Evolutionary conservation across 2,888 invertebrate genomes (phyloP).

Genomic region (Ditylenchus weischeri): DNA sequence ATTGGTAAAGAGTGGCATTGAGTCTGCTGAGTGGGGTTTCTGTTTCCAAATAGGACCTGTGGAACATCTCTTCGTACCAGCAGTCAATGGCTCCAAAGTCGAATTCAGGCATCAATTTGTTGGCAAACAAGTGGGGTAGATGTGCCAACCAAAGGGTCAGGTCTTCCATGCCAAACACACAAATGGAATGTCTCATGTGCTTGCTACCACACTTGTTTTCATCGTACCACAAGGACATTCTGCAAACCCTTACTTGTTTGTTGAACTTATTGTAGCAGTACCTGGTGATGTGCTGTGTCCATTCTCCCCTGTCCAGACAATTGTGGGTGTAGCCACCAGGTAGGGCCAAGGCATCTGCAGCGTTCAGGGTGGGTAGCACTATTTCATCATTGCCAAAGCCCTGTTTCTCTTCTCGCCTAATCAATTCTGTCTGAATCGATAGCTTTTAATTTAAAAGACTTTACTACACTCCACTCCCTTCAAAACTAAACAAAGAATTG

Average conservation of each 20-base stretch:
- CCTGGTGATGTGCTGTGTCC: neutral
- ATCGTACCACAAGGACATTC: conserved; percentile 2
- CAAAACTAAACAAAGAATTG: no score
- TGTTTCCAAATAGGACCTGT: neutral
- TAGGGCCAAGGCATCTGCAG: conserved; percentile 11
- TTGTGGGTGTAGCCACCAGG: conserved; percentile 18
- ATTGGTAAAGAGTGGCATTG: neutral
- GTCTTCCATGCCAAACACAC: conserved; percentile 6
- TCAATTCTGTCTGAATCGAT: no score
- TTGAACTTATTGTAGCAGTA: no score
- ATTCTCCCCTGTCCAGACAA: conserved; percentile 12
- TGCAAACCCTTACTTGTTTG: neutral
- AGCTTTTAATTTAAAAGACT: no score
- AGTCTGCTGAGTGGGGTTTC: neutral
- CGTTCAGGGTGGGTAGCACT: conserved; percentile 14
- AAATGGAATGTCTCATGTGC: conserved; percentile 1
- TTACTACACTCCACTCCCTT: no score
- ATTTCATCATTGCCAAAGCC: no score
- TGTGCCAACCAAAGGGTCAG: neutral
- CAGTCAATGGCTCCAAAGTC: conserved; percentile 2
- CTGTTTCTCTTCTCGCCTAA: no score
- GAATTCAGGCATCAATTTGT: neutral
- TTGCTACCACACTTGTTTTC: neutral
- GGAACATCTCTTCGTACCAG: neutral
- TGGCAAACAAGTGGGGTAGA: neutral